A percentile compares a stretch with the other conserved stretches of the same genome.
Conservation (phyloP, 1,140 invertebrate species). For the Campoletis sonorensis region DNA sequence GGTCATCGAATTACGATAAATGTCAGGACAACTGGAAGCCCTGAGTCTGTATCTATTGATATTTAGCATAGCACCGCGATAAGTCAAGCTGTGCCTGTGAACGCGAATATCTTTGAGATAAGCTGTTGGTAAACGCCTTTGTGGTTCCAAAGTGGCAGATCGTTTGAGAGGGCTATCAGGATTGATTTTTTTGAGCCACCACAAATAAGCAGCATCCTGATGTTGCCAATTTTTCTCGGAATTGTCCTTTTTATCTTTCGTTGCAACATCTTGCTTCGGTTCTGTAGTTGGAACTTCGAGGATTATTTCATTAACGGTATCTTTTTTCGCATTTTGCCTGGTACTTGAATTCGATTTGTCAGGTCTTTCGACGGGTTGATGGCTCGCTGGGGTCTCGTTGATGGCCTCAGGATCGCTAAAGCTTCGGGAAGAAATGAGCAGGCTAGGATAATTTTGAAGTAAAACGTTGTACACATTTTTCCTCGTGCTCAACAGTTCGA, state of each 20-base stretch:
- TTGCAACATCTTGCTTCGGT: conserved; percentile 48
- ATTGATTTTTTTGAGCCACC: conserved; percentile 77
- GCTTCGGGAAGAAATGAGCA: conserved; percentile 83
- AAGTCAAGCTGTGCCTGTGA: conserved; percentile 87
- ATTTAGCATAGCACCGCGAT: conserved; percentile 91
- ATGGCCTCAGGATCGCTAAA: conserved; percentile 82
- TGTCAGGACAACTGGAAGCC: conserved; percentile 91
- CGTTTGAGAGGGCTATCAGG: conserved; percentile 70
- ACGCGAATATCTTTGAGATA: conserved; percentile 84
- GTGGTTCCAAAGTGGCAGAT: conserved; percentile 70
- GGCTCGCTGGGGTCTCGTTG: conserved; percentile 61
- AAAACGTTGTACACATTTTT: conserved; percentile 84
- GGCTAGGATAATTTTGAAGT: conserved; percentile 84
- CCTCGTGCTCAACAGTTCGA: conserved; percentile 83
- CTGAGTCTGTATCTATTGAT: conserved; percentile 87
- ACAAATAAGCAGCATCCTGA: conserved; percentile 76
- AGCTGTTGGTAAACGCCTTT: conserved; percentile 78
- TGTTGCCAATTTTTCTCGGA: conserved; percentile 54
- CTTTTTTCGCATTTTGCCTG: conserved; percentile 15
- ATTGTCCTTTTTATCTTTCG: conserved; percentile 47
- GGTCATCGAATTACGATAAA: conserved; percentile 91
- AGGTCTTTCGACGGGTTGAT: conserved; percentile 51
- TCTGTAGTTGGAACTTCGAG: conserved; percentile 55
- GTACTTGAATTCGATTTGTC: conserved; percentile 18
- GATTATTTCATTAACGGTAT: conserved; percentile 17